Percentiles rank a stretch among this genome's conserved stretches.
Evolutionary conservation across 2,797 vertebrate genomes (phyloP).

Genomic region (Pelodytes ibericus): DNA sequence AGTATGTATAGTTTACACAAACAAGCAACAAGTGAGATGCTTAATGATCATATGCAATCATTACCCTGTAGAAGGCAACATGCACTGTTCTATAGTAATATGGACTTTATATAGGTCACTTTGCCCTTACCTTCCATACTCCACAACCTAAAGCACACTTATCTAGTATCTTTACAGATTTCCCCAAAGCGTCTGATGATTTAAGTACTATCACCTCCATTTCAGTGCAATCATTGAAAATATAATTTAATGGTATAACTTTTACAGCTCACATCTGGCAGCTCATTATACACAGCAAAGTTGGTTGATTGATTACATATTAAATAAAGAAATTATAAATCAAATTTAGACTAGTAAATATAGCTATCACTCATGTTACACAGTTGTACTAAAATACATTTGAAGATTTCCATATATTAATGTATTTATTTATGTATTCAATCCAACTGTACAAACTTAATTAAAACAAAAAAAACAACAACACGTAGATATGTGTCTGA

Average conservation of each 20-base stretch:
- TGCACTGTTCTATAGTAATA: no score
- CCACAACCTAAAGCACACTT: background rate
- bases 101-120: no score
- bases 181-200: background rate
- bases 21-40: no score
- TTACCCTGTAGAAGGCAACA: no score
- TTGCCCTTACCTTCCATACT: background rate
- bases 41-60: no score
- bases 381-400: background rate
- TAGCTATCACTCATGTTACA: conserved; percentile 1
- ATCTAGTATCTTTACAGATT: background rate
- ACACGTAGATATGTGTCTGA: background rate
- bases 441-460: background rate
- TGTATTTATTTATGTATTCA: background rate
- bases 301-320: conserved; percentile 4
- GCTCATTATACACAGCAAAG: conserved; percentile 4
- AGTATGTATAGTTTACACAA: no score
- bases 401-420: background rate
- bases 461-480: background rate
- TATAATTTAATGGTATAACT: background rate
- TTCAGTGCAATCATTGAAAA: background rate
- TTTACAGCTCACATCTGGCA: conserved; percentile 4
- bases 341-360: background rate
- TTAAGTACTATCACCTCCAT: background rate
- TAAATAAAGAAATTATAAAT: conserved; percentile 3